Evolutionary conservation across 2,888 invertebrate species (phyloP).

Genomic region (Sympetrum striolatum): DNA sequence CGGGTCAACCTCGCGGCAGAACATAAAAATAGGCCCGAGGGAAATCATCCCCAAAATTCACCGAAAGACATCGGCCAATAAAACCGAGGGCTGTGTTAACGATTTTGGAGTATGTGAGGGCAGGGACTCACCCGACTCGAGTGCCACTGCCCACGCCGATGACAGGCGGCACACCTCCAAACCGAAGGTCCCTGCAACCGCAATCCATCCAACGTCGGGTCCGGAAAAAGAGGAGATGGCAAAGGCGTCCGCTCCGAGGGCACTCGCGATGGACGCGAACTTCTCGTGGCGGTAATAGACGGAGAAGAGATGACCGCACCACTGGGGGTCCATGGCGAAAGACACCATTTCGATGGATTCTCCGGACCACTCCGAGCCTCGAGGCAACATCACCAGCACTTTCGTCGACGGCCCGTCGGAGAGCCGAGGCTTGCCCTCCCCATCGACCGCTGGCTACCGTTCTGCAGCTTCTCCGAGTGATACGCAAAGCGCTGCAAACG

Average conservation of each 20-base stretch:
- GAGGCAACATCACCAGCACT: slow-evolving; percentile 8
- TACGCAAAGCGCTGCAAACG: background rate
- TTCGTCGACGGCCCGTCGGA: background rate
- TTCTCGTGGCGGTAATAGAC: slow-evolving; percentile 51
- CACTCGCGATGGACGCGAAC: slow-evolving; percentile 45
- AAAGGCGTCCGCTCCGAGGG: slow-evolving; percentile 50
- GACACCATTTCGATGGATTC: slow-evolving; percentile 49
- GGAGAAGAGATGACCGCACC: slow-evolving; percentile 51
- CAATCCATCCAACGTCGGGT: slow-evolving; percentile 52
- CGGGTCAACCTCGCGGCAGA: too few relatives aligned
- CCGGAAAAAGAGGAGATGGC: slow-evolving; percentile 51
- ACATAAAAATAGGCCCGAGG: too few relatives aligned
- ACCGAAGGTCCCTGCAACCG: slow-evolving; percentile 52
- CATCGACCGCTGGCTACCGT: background rate
- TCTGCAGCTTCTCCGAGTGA: background rate
- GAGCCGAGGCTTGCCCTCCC: background rate
- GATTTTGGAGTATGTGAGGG: background rate
- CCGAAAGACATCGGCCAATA: too few relatives aligned
- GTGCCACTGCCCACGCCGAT: slow-evolving; percentile 51
- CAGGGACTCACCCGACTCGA: slow-evolving; percentile 51
- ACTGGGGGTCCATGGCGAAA: slow-evolving; percentile 50
- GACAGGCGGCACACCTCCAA: slow-evolving; percentile 52
- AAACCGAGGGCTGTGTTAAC: too few relatives aligned
- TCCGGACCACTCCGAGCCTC: slow-evolving; percentile 3
- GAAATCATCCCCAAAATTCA: too few relatives aligned